These are phyloP conservation scores for Notothenia coriiceps DNA, from an alignment of 2,113 vertebrate genomes.

Conservation along the genomic window DNA sequence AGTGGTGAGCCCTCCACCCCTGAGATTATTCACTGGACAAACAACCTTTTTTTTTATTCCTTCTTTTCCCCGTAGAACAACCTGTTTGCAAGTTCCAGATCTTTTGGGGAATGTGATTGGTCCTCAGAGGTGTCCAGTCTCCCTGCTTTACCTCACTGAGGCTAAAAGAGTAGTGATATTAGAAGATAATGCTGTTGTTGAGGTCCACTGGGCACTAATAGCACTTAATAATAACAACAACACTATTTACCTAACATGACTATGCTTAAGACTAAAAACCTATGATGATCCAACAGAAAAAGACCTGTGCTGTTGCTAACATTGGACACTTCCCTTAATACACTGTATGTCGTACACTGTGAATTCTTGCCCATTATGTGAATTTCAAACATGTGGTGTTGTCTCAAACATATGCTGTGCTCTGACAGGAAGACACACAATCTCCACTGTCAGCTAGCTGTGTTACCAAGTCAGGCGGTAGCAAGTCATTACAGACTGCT, in stretches of 20 bases:
- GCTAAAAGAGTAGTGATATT: not conserved
- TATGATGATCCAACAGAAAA: not conserved
- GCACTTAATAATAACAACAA: not conserved
- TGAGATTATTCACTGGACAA: conserved; percentile 66
- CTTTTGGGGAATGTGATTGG: conserved; percentile 42
- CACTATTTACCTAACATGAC: not conserved
- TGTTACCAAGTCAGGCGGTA: too few relatives aligned
- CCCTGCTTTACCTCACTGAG: not conserved
- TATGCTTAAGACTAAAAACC: too few relatives aligned
- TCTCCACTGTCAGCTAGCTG: too few relatives aligned
- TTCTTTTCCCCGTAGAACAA: conserved; percentile 33
- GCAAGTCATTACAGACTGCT: too few relatives aligned
- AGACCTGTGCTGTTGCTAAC: not conserved
- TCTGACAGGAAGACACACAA: too few relatives aligned
- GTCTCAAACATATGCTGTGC: too few relatives aligned
- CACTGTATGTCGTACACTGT: too few relatives aligned
- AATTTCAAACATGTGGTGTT: too few relatives aligned
- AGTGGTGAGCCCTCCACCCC: conserved; percentile 51
- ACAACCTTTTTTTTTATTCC: conserved; percentile 42
- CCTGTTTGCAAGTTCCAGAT: conserved; percentile 46
- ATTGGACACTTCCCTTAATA: too few relatives aligned
- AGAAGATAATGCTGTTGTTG: not conserved
- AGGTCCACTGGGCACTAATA: not conserved
- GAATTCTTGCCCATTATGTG: too few relatives aligned
- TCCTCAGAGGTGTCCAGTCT: conserved; percentile 51